These are phyloP conservation scores for Cryptotis parvus DNA, from an alignment of 2,113 vertebrate species.

Conservation along the genomic window DNA sequence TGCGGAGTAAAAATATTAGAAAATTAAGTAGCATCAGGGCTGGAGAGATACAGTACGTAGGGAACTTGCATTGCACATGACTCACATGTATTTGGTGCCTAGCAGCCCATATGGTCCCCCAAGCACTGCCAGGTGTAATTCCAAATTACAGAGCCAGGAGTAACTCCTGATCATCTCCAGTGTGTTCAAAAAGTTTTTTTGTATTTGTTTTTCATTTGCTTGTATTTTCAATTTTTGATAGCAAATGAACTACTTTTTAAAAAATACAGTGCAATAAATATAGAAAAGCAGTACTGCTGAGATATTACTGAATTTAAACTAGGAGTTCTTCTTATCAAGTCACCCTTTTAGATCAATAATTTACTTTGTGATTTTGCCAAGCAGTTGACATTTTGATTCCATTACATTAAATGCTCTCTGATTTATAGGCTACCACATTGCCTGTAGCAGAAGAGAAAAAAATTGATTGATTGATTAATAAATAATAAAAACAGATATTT, in stretches of 20 bases:
- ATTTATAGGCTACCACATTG: not conserved
- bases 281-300: not conserved
- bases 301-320: constrained; percentile 1
- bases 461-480: not conserved
- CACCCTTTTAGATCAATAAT: not conserved
- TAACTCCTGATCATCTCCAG: too few species aligned
- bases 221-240: not conserved
- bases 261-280: constrained; percentile 4
- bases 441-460: not conserved
- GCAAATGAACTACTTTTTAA: not conserved
- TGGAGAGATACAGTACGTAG: too few species aligned
- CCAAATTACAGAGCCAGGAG: too few species aligned
- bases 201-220: not conserved
- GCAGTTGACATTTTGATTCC: constrained; percentile 21
- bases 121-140: too few species aligned
- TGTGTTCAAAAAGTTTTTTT: not conserved
- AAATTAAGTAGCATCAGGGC: too few species aligned
- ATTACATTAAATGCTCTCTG: not conserved
- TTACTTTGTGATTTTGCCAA: not conserved
- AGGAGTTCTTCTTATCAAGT: not conserved
- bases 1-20: too few species aligned
- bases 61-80: too few species aligned
- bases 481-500: not conserved
- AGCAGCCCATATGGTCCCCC: too few species aligned
- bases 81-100: too few species aligned